phyloP scores from a whole-genome alignment of 2,888 invertebrate genomes.

The Stenurella melanura region DNA sequence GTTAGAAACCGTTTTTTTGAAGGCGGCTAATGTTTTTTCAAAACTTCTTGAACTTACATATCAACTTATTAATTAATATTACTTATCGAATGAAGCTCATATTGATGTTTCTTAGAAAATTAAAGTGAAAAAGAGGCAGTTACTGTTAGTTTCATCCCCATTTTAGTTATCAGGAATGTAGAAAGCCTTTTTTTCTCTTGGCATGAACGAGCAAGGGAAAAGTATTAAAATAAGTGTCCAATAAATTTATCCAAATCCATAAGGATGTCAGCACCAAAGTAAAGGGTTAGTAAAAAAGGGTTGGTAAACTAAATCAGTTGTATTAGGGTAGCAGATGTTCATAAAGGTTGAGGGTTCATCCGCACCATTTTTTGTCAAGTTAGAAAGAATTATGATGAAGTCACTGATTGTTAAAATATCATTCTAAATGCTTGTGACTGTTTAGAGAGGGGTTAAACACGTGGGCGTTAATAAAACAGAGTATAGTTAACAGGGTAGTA shows the following conservation, averaged over 20 bases:
- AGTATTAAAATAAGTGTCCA: not conserved
- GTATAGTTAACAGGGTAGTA: slow-evolving; percentile 14
- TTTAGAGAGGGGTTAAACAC: not conserved
- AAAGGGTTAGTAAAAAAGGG: slow-evolving; percentile 14
- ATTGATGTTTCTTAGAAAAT: not conserved
- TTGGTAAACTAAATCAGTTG: not conserved
- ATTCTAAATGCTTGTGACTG: not conserved
- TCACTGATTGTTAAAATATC: not conserved
- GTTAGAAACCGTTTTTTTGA: too few relatives aligned
- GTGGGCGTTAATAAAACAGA: slow-evolving; percentile 4
- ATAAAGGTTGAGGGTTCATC: not conserved
- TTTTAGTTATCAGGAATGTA: not conserved
- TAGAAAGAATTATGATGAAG: not conserved
- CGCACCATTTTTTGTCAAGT: not conserved
- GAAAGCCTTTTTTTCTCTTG: not conserved
- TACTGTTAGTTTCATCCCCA: not conserved
- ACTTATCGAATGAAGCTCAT: too few relatives aligned
- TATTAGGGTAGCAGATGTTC: slow-evolving; percentile 4
- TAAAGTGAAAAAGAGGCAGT: not conserved
- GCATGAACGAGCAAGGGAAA: not conserved
- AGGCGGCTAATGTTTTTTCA: too few relatives aligned
- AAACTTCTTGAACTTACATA: too few relatives aligned
- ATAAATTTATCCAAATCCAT: not conserved
- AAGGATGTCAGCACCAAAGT: not conserved
- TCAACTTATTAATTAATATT: too few relatives aligned